phyloP scores from a whole-genome alignment of 2,113 vertebrate genomes.

The Ictalurus furcatus region DNA sequence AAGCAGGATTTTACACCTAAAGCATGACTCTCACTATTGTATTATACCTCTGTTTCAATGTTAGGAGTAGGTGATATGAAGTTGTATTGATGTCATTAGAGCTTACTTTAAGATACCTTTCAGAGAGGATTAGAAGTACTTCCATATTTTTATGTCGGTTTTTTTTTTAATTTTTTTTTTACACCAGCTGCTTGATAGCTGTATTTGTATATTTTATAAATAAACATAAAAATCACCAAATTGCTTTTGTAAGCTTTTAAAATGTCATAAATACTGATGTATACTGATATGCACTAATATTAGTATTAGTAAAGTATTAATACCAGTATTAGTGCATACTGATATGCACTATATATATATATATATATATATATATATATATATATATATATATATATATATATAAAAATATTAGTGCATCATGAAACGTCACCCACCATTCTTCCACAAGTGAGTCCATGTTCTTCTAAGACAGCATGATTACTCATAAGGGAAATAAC shows the following conservation, averaged over 20 bases:
- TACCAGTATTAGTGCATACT: too few relatives aligned
- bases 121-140: not conserved
- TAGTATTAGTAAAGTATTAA: too few relatives aligned
- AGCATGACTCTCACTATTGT: conserved; percentile 4
- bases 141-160: not conserved
- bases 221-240: not conserved
- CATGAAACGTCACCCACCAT: not conserved
- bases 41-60: not conserved
- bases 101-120: not conserved
- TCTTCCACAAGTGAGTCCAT: too few relatives aligned
- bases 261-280: not conserved
- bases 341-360: too few relatives aligned
- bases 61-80: not conserved
- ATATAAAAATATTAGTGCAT: not conserved
- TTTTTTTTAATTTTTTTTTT: not conserved
- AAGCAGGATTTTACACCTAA: not conserved
- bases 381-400: too few relatives aligned
- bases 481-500: not conserved
- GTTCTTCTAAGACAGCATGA: not conserved
- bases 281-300: not conserved
- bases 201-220: not conserved
- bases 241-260: not conserved
- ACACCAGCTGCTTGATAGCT: not conserved
- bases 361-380: too few relatives aligned
- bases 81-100: not conserved